Evolutionary conservation across 1,140 invertebrate species (phyloP).

Genomic region (Drosophila miranda): DNA sequence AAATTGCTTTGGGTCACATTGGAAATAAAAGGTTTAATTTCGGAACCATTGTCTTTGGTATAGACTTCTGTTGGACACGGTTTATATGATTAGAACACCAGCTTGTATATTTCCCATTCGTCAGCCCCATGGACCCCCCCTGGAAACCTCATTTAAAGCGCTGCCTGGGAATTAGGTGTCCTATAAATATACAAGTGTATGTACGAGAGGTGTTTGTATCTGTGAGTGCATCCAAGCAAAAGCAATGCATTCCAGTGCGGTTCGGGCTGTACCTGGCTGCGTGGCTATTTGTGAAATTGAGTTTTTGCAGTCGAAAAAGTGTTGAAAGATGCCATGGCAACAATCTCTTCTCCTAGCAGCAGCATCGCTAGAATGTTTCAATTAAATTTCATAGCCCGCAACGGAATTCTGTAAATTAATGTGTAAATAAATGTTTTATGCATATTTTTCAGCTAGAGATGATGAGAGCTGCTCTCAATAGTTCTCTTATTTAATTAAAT

Average conservation of each 20-base stretch:
- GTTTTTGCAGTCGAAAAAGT: constrained; percentile 22
- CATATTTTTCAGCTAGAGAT: too few relatives aligned
- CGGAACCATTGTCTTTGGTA: too few relatives aligned
- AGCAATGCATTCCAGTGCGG: constrained; percentile 18
- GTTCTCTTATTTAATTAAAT: too few relatives aligned
- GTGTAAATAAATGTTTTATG: too few relatives aligned
- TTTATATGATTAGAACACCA: too few relatives aligned
- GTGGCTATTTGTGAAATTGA: constrained; percentile 38
- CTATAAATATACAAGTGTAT: constrained; percentile 1
- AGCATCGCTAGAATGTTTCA: constrained; percentile 53
- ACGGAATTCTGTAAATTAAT: not conserved
- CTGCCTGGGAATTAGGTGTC: constrained; percentile 8
- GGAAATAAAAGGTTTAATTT: too few relatives aligned
- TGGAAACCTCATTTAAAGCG: constrained; percentile 22
- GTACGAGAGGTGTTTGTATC: constrained; percentile 11
- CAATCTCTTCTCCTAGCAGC: constrained; percentile 17
- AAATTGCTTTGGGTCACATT: too few relatives aligned
- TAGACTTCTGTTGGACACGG: too few relatives aligned
- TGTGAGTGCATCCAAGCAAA: constrained; percentile 12
- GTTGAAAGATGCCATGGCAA: constrained; percentile 27
- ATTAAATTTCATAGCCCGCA: constrained; percentile 45
- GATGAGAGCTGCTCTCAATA: too few relatives aligned
- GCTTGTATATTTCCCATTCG: constrained; percentile 5
- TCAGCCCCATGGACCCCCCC: too few relatives aligned
- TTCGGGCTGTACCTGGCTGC: not conserved